phyloP scores from a whole-genome alignment of 2,888 invertebrate species.

The Nebria brevicollis region DNA sequence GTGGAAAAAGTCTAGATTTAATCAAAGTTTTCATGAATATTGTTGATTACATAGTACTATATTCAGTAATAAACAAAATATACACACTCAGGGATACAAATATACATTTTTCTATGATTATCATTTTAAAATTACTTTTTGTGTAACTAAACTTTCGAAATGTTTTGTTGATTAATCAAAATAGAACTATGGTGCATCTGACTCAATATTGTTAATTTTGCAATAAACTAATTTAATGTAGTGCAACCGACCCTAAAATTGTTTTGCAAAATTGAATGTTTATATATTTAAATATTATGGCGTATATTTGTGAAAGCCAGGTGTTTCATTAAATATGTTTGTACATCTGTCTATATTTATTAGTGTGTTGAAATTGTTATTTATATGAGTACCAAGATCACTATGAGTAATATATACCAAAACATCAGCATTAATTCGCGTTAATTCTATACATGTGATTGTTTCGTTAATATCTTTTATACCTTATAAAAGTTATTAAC shows the following conservation, averaged over 20 bases:
- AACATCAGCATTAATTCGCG: not conserved
- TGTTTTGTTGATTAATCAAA: no score
- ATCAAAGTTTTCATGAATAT: not conserved
- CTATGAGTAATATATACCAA: not conserved
- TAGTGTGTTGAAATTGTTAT: not conserved
- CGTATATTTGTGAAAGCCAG: not conserved
- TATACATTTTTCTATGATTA: no score
- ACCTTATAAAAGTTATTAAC: no score
- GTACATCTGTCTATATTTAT: not conserved
- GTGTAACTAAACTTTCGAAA: no score
- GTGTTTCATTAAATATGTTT: not conserved
- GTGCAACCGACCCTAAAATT: not conserved
- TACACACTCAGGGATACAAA: not conserved
- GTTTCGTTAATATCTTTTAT: no score
- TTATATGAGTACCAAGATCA: not conserved
- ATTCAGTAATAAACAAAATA: not conserved
- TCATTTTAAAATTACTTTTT: no score
- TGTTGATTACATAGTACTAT: not conserved
- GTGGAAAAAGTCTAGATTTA: not conserved
- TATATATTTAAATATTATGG: not conserved
- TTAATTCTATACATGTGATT: no score
- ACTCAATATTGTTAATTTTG: not conserved
- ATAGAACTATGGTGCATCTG: not conserved
- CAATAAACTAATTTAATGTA: not conserved
- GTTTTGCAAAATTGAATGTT: not conserved